These are phyloP conservation scores for Macrotis lagotis DNA, from an alignment of 2,113 vertebrate genomes.

Conservation along the genomic window DNA sequence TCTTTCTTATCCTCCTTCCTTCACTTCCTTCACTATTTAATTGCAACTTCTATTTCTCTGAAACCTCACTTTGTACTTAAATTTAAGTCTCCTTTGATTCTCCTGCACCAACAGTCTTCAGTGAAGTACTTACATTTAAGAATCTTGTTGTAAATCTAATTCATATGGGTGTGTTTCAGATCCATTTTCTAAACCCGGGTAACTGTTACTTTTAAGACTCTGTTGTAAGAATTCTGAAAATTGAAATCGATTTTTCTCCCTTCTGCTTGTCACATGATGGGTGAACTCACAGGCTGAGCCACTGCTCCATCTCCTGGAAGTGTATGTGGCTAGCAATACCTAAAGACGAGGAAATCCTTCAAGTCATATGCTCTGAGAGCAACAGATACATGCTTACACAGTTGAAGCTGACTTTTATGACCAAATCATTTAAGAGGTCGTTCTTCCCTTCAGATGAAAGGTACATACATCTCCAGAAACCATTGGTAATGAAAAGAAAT, in stretches of 20 bases:
- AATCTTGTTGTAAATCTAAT: background rate
- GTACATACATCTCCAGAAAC: background rate
- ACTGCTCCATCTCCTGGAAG: conserved; percentile 69
- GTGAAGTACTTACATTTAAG: conserved; percentile 9
- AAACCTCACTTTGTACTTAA: background rate
- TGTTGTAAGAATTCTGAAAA: conserved; percentile 41
- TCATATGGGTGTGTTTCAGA: conserved; percentile 15
- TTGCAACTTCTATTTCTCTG: background rate
- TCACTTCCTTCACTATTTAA: background rate
- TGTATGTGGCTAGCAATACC: conserved; percentile 35
- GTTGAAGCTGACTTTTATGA: background rate
- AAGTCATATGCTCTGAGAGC: background rate
- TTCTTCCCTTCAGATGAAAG: background rate
- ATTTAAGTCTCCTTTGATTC: background rate
- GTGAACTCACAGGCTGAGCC: conserved; percentile 52
- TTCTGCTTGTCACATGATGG: background rate
- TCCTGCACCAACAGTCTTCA: background rate
- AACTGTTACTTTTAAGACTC: conserved; percentile 50
- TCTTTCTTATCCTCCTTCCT: background rate
- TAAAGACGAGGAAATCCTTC: fast-evolving
- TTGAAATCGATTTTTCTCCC: background rate
- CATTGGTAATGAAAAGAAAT: background rate
- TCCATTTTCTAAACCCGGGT: conserved; percentile 13
- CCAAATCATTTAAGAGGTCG: background rate
- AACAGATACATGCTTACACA: background rate